Conservation (phyloP, 2,797 vertebrate genomes). For the Pangasius mekongensis region DNA sequence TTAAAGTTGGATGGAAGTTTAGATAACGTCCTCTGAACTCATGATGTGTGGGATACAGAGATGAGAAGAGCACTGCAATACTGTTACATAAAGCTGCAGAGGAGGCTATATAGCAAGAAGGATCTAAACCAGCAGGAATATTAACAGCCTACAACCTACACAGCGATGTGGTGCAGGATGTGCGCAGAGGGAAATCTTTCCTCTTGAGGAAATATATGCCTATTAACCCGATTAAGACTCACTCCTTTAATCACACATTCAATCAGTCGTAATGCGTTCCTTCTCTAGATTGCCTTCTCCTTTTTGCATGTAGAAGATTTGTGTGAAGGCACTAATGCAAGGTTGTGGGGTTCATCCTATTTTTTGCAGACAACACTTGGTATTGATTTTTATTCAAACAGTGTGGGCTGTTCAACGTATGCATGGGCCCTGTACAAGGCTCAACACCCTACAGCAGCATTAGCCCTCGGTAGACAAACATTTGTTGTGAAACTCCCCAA, state of each 20-base stretch:
- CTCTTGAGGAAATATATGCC: constrained; percentile 16
- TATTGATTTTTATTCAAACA: constrained; percentile 47
- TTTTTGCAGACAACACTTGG: background rate
- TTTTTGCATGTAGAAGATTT: background rate
- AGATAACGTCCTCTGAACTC: constrained; percentile 30
- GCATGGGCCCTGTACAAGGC: constrained; percentile 1
- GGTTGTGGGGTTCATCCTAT: background rate
- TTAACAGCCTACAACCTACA: constrained; percentile 53
- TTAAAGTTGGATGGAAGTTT: constrained; percentile 33
- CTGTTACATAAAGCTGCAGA: constrained; percentile 58
- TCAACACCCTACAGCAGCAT: constrained; percentile 6
- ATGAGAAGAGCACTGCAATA: constrained; percentile 38
- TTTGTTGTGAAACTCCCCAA: constrained; percentile 38
- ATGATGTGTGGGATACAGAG: constrained; percentile 46
- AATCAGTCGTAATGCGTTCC: background rate
- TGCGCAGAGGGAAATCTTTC: constrained; percentile 18
- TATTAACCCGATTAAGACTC: background rate
- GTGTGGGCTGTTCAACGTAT: constrained; percentile 28
- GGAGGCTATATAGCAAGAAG: constrained; percentile 51
- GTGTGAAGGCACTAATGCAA: background rate
- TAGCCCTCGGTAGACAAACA: constrained; percentile 43
- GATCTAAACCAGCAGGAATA: constrained; percentile 46
- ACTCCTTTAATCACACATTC: constrained; percentile 20
- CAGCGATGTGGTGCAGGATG: constrained; percentile 40
- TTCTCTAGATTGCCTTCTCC: background rate